Base-by-base conservation (phyloP, 2,888 invertebrate genomes). In the Dynastes maya region DNA sequence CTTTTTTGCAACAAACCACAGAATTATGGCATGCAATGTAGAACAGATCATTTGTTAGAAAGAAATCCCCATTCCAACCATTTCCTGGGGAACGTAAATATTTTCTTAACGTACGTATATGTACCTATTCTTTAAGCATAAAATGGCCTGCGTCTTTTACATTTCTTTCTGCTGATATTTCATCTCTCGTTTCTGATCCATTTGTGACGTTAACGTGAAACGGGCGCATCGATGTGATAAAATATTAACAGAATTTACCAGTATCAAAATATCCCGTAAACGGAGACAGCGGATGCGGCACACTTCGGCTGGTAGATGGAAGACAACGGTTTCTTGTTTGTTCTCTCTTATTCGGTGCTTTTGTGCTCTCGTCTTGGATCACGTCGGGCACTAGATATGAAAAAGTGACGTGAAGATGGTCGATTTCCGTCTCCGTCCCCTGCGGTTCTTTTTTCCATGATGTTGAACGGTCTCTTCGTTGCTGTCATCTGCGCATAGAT, bases 381-480 rank as follows among this genome's bases (percentile, higher is more conserved):
- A 58, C 78, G 74, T 75, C 75, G 65, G 68, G 78, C 75, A 75
- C 75, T 78, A 78, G 74, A 75, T 74, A 78, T 78, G 78, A 84
- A 84, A 84, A 84, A 82, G 83, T 84, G 82, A 84, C 83, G 82
- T 83, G 83, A 32, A 53, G 71, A n/a, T 37, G 71, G 71, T 71
- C 55, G 71, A 71, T 55, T 37, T 32, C 55, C 53, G 32, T 29
- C 53, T 53, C 32, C 49, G 16, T 67, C 9, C 29, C 27, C 29
- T 29, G 2, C 27, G 22, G 13, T 71, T 71, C 71, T 22, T 68
- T 22, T 13, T 71, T 32, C n/a, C n/a, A n/a, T 53, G 37, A 55
- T 22, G 13, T 45, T 45, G 45, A 45, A 45, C 45, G 45, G 45
- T 8, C 45, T 71, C 32, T 71, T 32, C n/a, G 13, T 13, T 53